A percentile compares a stretch with the other conserved stretches of the same genome.
Evolutionary conservation across 2,888 invertebrate genomes (phyloP).

Genomic region (Lycocerus yunnanus): DNA sequence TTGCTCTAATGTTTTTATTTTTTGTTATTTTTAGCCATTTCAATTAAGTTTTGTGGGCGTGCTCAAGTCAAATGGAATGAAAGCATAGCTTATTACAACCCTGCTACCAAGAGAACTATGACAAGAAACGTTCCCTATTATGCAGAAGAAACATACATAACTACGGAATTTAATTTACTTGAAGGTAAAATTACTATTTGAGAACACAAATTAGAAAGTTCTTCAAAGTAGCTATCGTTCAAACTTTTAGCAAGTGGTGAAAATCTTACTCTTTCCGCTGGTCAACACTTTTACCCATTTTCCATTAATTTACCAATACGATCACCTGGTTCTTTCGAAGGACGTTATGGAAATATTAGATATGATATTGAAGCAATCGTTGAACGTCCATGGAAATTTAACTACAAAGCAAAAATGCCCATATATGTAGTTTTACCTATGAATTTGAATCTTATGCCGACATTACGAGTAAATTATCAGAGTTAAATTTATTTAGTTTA

Average conservation of each 20-base stretch:
- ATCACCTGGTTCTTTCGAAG: constrained; percentile 42
- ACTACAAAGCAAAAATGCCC: constrained; percentile 41
- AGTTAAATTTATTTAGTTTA: background rate
- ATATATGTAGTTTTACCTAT: constrained; percentile 41
- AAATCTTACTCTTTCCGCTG: constrained; percentile 34
- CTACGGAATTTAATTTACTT: background rate
- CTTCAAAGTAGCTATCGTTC: background rate
- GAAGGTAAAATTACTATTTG: background rate
- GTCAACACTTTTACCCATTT: constrained; percentile 46
- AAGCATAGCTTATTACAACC: background rate
- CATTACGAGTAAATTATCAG: constrained; percentile 10
- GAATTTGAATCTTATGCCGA: constrained; percentile 33
- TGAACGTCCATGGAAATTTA: constrained; percentile 45
- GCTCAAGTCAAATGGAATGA: constrained; percentile 14
- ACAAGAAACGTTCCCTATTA: background rate
- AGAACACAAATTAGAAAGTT: background rate
- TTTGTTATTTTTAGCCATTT: constrained; percentile 14
- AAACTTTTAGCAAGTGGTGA: constrained; percentile 35
- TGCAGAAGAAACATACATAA: background rate
- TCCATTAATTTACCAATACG: constrained; percentile 36
- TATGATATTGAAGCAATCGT: constrained; percentile 42
- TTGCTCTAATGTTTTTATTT: background rate
- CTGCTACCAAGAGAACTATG: too few relatives aligned
- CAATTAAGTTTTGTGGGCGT: constrained; percentile 19
- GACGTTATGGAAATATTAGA: constrained; percentile 39